Evolutionary conservation across 2,888 invertebrate species (phyloP).

Genomic region (Hypomecis atomaria): DNA sequence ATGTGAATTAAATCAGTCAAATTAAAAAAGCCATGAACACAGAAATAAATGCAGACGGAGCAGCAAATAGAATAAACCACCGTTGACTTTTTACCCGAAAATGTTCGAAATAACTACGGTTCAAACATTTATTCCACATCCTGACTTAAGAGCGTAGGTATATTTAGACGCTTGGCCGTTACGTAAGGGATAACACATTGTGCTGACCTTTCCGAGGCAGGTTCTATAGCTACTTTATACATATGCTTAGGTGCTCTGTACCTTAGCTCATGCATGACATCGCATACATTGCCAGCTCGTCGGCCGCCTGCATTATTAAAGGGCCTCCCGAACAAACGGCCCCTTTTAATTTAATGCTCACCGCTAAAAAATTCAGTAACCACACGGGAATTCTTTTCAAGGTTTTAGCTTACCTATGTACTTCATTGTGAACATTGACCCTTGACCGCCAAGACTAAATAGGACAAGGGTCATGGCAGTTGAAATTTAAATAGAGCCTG

Average conservation of each 20-base stretch:
- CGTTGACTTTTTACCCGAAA: constrained; percentile 19
- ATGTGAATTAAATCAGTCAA: too few relatives aligned
- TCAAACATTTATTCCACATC: constrained; percentile 26
- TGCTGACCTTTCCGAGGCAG: constrained; percentile 60
- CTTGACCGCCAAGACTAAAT: constrained; percentile 22
- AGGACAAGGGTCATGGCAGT: constrained; percentile 13
- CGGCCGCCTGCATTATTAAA: constrained; percentile 68
- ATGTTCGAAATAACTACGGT: constrained; percentile 30
- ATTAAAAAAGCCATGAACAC: neutral
- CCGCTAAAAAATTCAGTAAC: constrained; percentile 52
- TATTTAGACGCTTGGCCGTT: constrained; percentile 43
- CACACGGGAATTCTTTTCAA: constrained; percentile 45
- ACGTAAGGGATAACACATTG: constrained; percentile 47
- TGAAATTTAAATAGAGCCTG: neutral
- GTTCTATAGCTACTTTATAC: constrained; percentile 25
- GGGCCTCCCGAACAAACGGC: constrained; percentile 52
- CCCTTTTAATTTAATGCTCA: constrained; percentile 61
- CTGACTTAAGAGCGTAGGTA: constrained; percentile 33
- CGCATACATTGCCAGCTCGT: constrained; percentile 56
- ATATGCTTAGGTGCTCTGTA: constrained; percentile 33
- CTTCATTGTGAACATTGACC: constrained; percentile 19
- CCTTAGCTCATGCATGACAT: constrained; percentile 63
- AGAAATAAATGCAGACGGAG: constrained; percentile 1
- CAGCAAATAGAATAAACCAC: constrained; percentile 3
- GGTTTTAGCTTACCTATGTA: constrained; percentile 38